Base-by-base conservation (phyloP, 2,888 invertebrate species). In the Orthosia gothica region DNA sequence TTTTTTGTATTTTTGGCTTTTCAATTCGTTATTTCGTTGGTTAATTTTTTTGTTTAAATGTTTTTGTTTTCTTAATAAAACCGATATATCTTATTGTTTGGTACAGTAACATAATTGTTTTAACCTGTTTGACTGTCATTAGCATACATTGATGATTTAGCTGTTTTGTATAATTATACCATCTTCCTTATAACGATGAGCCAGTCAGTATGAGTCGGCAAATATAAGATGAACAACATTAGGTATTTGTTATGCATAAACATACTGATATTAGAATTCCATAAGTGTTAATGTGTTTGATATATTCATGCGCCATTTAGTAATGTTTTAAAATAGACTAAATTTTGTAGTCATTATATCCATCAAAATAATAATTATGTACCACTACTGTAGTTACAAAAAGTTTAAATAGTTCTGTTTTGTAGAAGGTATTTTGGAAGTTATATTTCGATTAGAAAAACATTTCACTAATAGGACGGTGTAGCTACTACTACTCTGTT, bases 61-160 rank as follows among this genome's bases (percentile, higher is more conserved):
- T 3, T 5, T 32, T 32, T 32, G 0, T 32, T 7, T 32, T 32
- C 32, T 4, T 32, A 0, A 32, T 32, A 7, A 32, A 13, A 40
- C 32, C 18, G 12, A 58, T 54, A 23, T n/a, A 12, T 32, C 9
- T 20, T 12, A 2, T 40, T 49, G 18, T 69, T 15, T 20, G 13
- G n/a, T 58, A 58, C 50, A 9, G 9, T 9, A 40, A 9, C 1
- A 40, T 47, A 50, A 3, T n/a, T 23, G 15, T 15, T 40, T 16
- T 15, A 59, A 72, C 72, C 26, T 59, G 72, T 61, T 54, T 47
- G 13, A 15, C 12, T 20, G 15, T 3, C 5, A 74, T 63, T 63
- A 50, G 13, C 15, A 16, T n/a, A 45, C 5, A 23, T 1, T 1
- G 13, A 57, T 58, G 74, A 74, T 63, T 63, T 58, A 20, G 63